These are phyloP conservation scores for Eristalinus sepulchralis DNA, from an alignment of 2,888 invertebrate species.

Conservation along the genomic window DNA sequence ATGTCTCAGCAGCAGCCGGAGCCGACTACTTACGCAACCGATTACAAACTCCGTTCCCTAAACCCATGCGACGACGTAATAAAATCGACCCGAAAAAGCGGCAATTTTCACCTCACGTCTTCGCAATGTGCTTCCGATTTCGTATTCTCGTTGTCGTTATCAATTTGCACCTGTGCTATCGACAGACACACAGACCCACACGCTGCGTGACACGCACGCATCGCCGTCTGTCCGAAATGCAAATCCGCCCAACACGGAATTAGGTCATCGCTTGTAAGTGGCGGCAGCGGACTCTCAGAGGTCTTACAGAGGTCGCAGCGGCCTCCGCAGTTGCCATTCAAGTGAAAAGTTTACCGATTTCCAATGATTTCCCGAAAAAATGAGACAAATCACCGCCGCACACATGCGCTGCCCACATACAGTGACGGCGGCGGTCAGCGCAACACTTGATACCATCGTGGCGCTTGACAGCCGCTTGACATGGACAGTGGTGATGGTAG, in stretches of 20 bases:
- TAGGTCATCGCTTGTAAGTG: slow-evolving; percentile 52
- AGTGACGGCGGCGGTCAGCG: slow-evolving; percentile 31
- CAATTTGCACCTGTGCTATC: slow-evolving; percentile 52
- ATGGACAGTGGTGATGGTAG: background rate
- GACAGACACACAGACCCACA: background rate
- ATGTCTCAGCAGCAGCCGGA: background rate
- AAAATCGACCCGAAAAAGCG: background rate
- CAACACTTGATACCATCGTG: slow-evolving; percentile 45
- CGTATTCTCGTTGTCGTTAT: slow-evolving; percentile 43
- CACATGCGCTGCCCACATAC: background rate
- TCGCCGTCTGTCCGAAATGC: slow-evolving; percentile 31
- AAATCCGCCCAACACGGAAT: slow-evolving; percentile 46
- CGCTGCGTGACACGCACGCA: background rate
- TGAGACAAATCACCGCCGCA: slow-evolving; percentile 1
- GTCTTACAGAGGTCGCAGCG: slow-evolving; percentile 46
- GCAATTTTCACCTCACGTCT: slow-evolving; percentile 42
- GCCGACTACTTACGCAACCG: background rate
- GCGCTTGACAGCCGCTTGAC: slow-evolving; percentile 1
- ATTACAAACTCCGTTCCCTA: background rate
- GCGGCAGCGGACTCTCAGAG: slow-evolving; percentile 17
- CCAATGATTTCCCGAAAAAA: slow-evolving; percentile 18
- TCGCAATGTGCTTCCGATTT: slow-evolving; percentile 38
- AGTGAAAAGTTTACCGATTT: slow-evolving; percentile 16
- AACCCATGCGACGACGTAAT: background rate
- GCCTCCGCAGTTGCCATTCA: slow-evolving; percentile 53